Base-by-base conservation (phyloP, 92 coral and sea anemone species). In the Chrysogorgia sp. region DNA sequence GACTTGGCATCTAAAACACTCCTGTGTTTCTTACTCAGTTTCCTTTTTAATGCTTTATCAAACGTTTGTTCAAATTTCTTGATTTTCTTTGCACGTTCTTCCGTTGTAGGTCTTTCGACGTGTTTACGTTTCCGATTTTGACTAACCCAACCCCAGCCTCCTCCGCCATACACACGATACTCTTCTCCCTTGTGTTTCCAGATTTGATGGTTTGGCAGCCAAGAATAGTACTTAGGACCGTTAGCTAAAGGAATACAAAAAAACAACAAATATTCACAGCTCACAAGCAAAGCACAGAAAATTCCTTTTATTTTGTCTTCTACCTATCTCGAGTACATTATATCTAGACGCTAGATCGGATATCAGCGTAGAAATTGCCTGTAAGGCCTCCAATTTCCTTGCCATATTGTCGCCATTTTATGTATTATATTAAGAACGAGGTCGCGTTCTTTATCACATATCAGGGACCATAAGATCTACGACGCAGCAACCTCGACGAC, bases 151-250 rank as follows among this genome's bases (percentile, higher is more conserved):
- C 87, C 90, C 99, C 99, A 96, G 40, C 99, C 99, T 34, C 99
- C 96, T 9, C 97, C 97, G 31, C 92, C 97, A 79, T 91, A 96
- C 69, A 96, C 82, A 33, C 99, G 87, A 83, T 96, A 96, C 76
- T 96, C 99, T 63, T 96, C 99, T 35, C 99, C 99, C 40, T 87
- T 92, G 77, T 96, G 99, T 57, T 96, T 96, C 99, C 99, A 96
- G 19, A 96, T 87, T 69, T 91, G 97, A 72, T 96, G 99, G 81
- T 87, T 90, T 10, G 96, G 97, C 20, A 85, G 71, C 99, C 99
- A 96, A 15, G 97, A 91, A 72, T 96, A 96, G 90, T 96, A 92
- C 6, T 92, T 96, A 65, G 88, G 68, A 23, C 87, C 87, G 49
- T 76, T 76, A 13, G 80, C 85, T 80, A 5, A 56, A 58, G 21